Evolutionary conservation across 2,888 invertebrate genomes (phyloP), one percentile per base, ranked within the genome.

Genomic region (Macaria notata): DNA sequence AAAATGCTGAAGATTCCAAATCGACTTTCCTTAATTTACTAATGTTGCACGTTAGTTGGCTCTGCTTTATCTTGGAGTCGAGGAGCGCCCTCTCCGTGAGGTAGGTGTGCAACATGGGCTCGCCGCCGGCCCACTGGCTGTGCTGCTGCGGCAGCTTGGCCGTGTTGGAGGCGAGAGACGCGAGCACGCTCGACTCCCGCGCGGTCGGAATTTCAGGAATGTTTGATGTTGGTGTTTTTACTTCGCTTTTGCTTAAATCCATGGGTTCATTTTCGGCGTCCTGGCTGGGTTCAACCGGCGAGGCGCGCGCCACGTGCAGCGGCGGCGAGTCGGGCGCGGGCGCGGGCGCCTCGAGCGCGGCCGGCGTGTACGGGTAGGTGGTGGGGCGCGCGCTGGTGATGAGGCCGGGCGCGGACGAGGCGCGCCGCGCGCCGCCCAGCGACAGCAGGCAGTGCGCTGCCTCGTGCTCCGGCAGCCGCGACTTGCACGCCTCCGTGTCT

Each of bases 401-500:
- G 3, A 93, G 80, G 4, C 93, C 93, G 0, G 94, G 92, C 2
- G 92, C 85, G 51, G 87, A 81, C 7, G 87, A 81, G 1, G 93
- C 88, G 5, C 93, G 92, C 45, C 93, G 89, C 70, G 91, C 87
- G 30, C 93, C 95, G 4, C 95, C 94, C 46, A 97, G 86, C 39
- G 96, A 96, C 43, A 97, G 83, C 57, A 97, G 86, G 75, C 97
- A 95, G 69, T 95, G 95, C 0, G 97, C 97, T 5, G 97, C 97
- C 86, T 97, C 97, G 70, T 96, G 96, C 80, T 97, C 97, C 70
- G 94, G 94, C 64, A 95, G 84, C n/a, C 95, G 89, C 6, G 94
- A 93, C 73, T 94, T 95, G 61, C 93, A 94, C 67, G 94, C 94
- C 80, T 95, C 95, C 66, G 93, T 91, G 83, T 94, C 93, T 93